Evolutionary conservation across 2,888 invertebrate species (phyloP), one percentile per base, ranked within the genome.

Genomic region (Leptopterna dolabrata): DNA sequence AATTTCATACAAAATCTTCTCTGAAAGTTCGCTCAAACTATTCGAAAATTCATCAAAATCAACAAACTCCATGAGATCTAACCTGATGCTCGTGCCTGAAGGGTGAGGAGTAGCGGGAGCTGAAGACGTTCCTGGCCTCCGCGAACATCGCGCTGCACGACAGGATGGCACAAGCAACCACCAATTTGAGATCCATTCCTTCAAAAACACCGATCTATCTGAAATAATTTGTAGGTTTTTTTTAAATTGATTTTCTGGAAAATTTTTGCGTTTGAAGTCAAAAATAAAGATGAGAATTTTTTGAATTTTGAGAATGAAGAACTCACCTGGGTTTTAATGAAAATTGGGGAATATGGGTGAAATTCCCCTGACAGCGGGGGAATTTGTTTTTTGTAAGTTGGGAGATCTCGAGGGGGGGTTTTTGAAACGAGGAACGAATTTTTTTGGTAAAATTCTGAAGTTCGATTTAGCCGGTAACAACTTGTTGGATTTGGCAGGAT

Each of bases 51-150:
- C n/a, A 36, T 36, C 2, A 4, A 36, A 36, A 36, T 36, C 2
- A 36, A 36, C 7, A 36, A 36, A 71, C 1, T 51, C n/a, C n/a
- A 51, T 47, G 47, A n/a, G n/a, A 19, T 73, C 78, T 45, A 7
- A 78, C 78, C 78, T 78, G 63, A 24, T 24, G 78, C 55, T 81
- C 81, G 51, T 55, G 81, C 7, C 81, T 27, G 51, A 30, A 55
- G 16, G 51, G 55, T 9, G 51, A n/a, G 0, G 73, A 29, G 24
- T 55, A 81, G 16, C 81, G 81, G 3, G 55, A 14, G 51, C 47
- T 30, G 81, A 81, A 81, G 19, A 81, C 29, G 36, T 27, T 81
- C 81, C 81, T 81, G 14, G 47, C 81, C 0, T 81, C 81, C 16
- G 30, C 55, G 14, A 2, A 24, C 14, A 47, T 11, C 24, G 43